Evolutionary conservation across 2,888 invertebrate species (phyloP), one percentile per base, ranked within the genome.

Genomic region (Hypomecis atomaria): DNA sequence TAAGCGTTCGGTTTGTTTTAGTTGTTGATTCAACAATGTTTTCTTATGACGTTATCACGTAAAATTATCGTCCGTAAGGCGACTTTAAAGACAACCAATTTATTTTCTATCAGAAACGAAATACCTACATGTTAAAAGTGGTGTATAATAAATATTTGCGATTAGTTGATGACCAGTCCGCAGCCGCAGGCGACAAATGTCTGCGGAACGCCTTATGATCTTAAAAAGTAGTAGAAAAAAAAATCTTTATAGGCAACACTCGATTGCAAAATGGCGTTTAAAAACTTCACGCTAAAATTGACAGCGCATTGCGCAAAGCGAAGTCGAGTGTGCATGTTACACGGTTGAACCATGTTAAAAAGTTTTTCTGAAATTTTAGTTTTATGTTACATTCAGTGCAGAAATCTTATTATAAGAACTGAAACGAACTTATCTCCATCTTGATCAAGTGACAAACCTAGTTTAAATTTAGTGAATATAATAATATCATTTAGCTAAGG

Each of bases 371-470:
- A 93, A 92, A 93, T 94, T 94, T 94, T 94, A 92, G 94, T 94
- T 93, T 93, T 94, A 94, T 94, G 94, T 95, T 94, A 93, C 93
- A 95, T 95, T 94, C 94, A 94, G 94, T 95, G 94, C 90, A 91
- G 93, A 92, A 94, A 94, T 94, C 94, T 94, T 94, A 94, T 94
- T 93, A 94, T 93, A 93, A 94, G 94, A 95, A 94, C 94, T 93
- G 94, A 93, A 94, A 91, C 93, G 85, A 95, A 95, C 94, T 95
- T 94, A 95, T 94, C 95, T 93, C 95, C 95, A 88, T 96, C 96
- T 95, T 96, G 96, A 96, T 96, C 94, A 93, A 88, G 92, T 90
- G 90, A 81, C 82, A 87, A 85, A 78, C 77, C 74, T 92, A 92
- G 91, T 78, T 63, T 69, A 83, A 87, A 44, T 65, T 65, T 92